Conservation (phyloP, 2,888 invertebrate species). For the Spilarctia lutea region DNA sequence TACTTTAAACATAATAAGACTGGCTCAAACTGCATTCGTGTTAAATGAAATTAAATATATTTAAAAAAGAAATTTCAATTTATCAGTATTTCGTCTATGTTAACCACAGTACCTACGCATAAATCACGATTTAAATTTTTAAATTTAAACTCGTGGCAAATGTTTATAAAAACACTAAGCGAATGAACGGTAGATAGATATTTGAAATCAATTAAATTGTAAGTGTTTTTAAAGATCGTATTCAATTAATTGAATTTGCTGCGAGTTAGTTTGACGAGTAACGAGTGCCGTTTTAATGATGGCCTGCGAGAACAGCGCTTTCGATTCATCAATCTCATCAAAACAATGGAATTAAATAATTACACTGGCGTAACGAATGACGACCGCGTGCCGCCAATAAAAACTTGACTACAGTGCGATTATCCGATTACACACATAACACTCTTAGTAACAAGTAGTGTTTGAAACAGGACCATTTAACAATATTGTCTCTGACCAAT, state of each 20-base stretch:
- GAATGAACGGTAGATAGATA: slow-evolving; percentile 28
- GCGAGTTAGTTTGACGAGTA: slow-evolving; percentile 51
- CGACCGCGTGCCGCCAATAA: slow-evolving; percentile 67
- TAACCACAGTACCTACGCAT: not conserved
- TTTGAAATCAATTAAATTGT: slow-evolving; percentile 43
- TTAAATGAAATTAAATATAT: not conserved
- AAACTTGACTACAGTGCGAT: slow-evolving; percentile 58
- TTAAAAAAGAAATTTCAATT: not conserved
- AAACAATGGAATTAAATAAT: slow-evolving; percentile 72
- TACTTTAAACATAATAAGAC: not conserved
- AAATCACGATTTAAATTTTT: slow-evolving; percentile 8
- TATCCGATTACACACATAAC: slow-evolving; percentile 75
- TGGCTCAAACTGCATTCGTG: not conserved
- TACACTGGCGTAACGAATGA: slow-evolving; percentile 70
- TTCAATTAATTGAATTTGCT: slow-evolving; percentile 45
- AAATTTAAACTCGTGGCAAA: slow-evolving; percentile 10
- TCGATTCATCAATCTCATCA: slow-evolving; percentile 75
- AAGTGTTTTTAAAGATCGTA: slow-evolving; percentile 42
- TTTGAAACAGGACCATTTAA: slow-evolving; percentile 61
- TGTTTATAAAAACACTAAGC: slow-evolving; percentile 16
- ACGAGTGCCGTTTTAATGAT: slow-evolving; percentile 60
- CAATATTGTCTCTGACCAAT: slow-evolving; percentile 75
- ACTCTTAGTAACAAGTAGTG: slow-evolving; percentile 67
- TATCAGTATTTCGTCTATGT: not conserved
- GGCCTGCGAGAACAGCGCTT: slow-evolving; percentile 62